Evolutionary conservation across 1,140 invertebrate genomes (phyloP), one percentile per base, ranked within the genome.

Genomic region (Meteorus sp.): DNA sequence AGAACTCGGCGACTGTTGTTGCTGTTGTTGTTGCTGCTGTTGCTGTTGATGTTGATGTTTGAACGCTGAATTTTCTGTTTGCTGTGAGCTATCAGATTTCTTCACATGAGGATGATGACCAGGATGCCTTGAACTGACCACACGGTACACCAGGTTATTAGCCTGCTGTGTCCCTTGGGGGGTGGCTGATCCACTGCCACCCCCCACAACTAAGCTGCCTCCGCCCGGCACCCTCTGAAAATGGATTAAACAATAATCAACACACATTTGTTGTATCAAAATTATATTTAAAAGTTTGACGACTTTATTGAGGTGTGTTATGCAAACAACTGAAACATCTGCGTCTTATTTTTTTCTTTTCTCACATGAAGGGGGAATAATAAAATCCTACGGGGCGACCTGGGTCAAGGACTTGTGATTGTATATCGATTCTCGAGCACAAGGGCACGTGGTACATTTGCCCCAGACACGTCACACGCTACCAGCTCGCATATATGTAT

Each of bases 71-170:
- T 74, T 82, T 52, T 85, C 84, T 0, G 84, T 85, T 65, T 85
- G 84, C 59, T 85, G 84, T 6, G 82, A 80, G 43, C 82, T 85
- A 61, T 85, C 83, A 7, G 83, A 79, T 59, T 85, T 85, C 59
- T 82, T 83, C 15, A 82, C 74, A 54, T 82, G 79, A 0, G 68
- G 62, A 62, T 76, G 74, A 48, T 77, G 75, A 15, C 71, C 71
- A 5, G 72, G 72, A 60, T 77, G 75, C 33, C 74, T 67, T 3
- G 75, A 79, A 29, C 80, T 75, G 15, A 83, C 80, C 5, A 82
- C 81, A 31, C 80, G 71, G 61, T 82, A 82, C 29, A 83, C 77
- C 19, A 81, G 66, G 51, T 74, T 76, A 54, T 74, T 72, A 51
- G 67, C 67, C 61, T 77, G 76, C 53, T 75, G 73, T 47, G 66